These are phyloP conservation scores for Protosalanx chinensis DNA, from an alignment of 2,797 vertebrate genomes.

Conservation along the genomic window DNA sequence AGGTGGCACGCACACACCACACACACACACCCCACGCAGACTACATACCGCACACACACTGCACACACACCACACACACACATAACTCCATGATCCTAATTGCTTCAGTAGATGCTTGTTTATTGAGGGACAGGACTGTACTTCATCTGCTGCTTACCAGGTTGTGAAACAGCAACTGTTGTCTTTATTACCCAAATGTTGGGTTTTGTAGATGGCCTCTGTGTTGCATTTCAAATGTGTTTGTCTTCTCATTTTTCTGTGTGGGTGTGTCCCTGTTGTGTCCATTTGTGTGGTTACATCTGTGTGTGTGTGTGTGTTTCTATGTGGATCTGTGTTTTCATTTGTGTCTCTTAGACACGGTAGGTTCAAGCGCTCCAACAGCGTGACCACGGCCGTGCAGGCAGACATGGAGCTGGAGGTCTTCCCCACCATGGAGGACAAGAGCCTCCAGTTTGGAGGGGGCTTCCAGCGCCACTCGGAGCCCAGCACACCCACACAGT, in stretches of 20 bases:
- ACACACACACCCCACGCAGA: background rate
- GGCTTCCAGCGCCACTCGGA: constrained; percentile 96
- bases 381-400: constrained; percentile 93
- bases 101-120: background rate
- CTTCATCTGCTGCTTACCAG: background rate
- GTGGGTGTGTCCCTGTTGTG: background rate
- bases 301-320: constrained; percentile 9
- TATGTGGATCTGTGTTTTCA: constrained; percentile 11
- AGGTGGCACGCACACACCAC: constrained; percentile 22
- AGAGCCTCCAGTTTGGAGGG: constrained; percentile 93
- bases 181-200: background rate
- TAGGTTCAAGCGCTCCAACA: constrained; percentile 97
- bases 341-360: constrained; percentile 76
- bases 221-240: constrained; percentile 3
- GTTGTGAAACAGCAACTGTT: background rate
- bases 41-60: background rate
- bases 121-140: too few relatives aligned
- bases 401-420: constrained; percentile 96
- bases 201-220: background rate
- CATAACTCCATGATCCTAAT: constrained; percentile 23
- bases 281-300: background rate
- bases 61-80: constrained; percentile 18
- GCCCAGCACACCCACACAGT: constrained; percentile 96
- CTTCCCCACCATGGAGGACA: constrained; percentile 94
- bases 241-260: background rate